These are phyloP conservation scores for Hemicordylus capensis DNA, from an alignment of 2,113 vertebrate species.

Conservation along the genomic window DNA sequence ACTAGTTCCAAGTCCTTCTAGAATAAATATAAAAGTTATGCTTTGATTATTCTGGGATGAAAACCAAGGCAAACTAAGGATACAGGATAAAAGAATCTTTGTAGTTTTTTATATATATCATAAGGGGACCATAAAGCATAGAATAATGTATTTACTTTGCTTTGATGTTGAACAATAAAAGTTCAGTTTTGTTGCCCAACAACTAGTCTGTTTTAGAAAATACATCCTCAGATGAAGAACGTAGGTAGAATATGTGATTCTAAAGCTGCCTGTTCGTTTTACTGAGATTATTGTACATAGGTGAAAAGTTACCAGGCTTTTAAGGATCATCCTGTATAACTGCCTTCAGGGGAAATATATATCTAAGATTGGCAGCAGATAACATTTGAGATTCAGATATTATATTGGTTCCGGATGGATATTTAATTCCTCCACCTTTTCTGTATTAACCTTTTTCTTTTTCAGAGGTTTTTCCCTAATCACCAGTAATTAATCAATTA, in stretches of 20 bases:
- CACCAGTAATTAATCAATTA: background rate
- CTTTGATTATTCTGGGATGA: background rate
- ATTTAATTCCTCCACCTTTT: background rate
- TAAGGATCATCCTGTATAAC: background rate
- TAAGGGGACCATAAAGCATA: background rate
- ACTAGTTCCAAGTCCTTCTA: background rate
- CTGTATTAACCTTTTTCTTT: background rate
- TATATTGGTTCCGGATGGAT: background rate
- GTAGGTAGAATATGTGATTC: background rate
- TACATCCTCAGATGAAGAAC: background rate
- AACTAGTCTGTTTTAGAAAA: background rate
- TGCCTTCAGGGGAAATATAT: background rate
- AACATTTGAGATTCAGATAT: background rate
- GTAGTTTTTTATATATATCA: background rate
- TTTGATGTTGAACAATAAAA: slow-evolving; percentile 20
- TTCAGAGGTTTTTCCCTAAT: background rate
- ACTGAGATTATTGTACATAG: background rate
- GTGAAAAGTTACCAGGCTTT: background rate
- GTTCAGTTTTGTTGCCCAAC: background rate
- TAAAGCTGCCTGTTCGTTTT: background rate
- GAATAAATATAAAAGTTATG: background rate
- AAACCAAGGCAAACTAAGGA: background rate
- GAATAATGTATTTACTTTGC: background rate
- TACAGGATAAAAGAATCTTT: background rate
- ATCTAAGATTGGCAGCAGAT: background rate